Evolutionary conservation across 2,113 vertebrate genomes (phyloP).

Genomic region (Istiophorus platypterus): DNA sequence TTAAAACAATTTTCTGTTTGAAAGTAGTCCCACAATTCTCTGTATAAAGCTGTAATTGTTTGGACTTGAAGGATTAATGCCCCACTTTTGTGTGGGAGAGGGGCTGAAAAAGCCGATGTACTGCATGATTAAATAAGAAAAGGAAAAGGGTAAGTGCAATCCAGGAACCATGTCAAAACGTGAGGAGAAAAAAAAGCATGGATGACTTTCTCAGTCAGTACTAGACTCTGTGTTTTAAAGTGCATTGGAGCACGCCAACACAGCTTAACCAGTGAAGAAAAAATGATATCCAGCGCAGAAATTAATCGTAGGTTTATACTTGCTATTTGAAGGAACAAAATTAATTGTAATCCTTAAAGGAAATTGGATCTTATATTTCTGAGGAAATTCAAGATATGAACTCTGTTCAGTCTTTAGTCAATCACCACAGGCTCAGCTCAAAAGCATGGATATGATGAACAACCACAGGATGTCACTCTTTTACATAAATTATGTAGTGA

Average conservation of each 20-base stretch:
- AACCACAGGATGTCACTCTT: conserved; percentile 76
- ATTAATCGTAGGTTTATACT: background rate
- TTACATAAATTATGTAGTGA: conserved; percentile 33
- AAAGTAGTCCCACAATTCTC: background rate
- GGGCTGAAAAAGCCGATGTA: background rate
- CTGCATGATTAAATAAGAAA: background rate
- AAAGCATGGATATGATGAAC: background rate
- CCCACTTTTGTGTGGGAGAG: background rate
- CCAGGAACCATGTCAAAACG: background rate
- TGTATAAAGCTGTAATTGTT: background rate
- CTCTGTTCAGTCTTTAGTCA: background rate
- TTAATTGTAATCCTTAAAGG: background rate
- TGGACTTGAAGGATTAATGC: background rate
- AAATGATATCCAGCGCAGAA: background rate
- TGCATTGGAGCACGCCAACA: background rate
- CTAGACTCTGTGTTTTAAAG: background rate
- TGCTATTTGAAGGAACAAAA: background rate
- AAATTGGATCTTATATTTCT: background rate
- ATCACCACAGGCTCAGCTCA: background rate
- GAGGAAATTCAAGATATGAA: background rate
- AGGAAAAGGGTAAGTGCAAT: background rate
- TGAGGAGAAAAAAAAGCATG: background rate
- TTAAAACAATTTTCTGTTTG: background rate
- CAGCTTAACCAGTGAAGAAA: background rate
- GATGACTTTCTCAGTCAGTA: conserved; percentile 5